Percentiles rank a stretch among this genome's conserved stretches.
Evolutionary conservation across 2,113 vertebrate genomes (phyloP).

Genomic region (Petromus typicus): DNA sequence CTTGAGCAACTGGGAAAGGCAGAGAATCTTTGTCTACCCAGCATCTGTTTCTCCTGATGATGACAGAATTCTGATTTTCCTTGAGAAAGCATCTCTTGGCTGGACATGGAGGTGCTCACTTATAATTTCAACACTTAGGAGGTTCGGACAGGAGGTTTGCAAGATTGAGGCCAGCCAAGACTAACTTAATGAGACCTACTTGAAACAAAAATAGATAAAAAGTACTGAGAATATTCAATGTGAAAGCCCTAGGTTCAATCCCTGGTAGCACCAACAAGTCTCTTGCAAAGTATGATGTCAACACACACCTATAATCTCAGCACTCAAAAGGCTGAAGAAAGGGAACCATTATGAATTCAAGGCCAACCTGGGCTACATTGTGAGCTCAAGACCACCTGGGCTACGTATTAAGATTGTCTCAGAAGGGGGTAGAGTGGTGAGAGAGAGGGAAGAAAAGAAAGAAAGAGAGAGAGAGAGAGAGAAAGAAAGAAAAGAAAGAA

Average conservation of each 20-base stretch:
- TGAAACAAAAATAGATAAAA: neutral
- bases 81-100: neutral
- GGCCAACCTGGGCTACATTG: too few relatives aligned
- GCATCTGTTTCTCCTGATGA: neutral
- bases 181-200: neutral
- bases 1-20: neutral
- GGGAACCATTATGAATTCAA: too few relatives aligned
- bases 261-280: neutral
- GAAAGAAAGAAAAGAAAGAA: too few relatives aligned
- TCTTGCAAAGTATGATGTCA: neutral
- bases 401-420: too few relatives aligned
- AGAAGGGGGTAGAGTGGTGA: too few relatives aligned
- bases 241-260: neutral
- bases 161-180: neutral
- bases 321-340: neutral
- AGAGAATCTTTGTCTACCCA: neutral
- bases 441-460: too few relatives aligned
- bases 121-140: neutral
- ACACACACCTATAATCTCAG: neutral
- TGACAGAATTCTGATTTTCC: neutral
- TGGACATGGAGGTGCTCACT: neutral
- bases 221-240: too few relatives aligned
- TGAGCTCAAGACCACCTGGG: too few relatives aligned
- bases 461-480: too few relatives aligned
- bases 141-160: neutral